Evolutionary conservation across 2,113 vertebrate species (phyloP).

Genomic region (Lonchura striata): DNA sequence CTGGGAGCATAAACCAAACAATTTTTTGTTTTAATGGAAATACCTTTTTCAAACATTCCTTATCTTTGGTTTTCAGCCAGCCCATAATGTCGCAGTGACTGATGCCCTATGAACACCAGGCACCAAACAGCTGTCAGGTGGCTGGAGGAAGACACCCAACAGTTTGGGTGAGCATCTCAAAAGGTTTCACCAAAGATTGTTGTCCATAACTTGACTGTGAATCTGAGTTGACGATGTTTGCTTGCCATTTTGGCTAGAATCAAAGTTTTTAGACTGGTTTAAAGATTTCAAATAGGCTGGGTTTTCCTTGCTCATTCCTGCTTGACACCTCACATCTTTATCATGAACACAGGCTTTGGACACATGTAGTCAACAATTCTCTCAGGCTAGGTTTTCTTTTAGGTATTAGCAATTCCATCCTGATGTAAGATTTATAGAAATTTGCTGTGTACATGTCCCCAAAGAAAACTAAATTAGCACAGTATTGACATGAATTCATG

Average conservation of each 20-base stretch:
- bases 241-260: not conserved
- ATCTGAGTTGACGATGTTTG: not conserved
- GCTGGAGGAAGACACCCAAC: not conserved
- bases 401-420: not conserved
- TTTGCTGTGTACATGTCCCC: not conserved
- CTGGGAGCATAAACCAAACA: not conserved
- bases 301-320: not conserved
- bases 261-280: not conserved
- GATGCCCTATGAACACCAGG: not conserved
- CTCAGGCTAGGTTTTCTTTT: not conserved
- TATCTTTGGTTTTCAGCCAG: not conserved
- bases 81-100: not conserved
- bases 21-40: not conserved
- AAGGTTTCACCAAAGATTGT: not conserved
- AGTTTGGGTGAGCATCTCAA: not conserved
- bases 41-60: not conserved
- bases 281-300: not conserved
- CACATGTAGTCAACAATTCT: not conserved
- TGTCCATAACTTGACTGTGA: not conserved
- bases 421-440: not conserved
- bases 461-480: not conserved
- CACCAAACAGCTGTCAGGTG: not conserved
- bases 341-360: not conserved
- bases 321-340: not conserved
- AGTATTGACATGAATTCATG: not conserved